Conservation (phyloP, 2,113 vertebrate species). For the Cyprinus carpio region DNA sequence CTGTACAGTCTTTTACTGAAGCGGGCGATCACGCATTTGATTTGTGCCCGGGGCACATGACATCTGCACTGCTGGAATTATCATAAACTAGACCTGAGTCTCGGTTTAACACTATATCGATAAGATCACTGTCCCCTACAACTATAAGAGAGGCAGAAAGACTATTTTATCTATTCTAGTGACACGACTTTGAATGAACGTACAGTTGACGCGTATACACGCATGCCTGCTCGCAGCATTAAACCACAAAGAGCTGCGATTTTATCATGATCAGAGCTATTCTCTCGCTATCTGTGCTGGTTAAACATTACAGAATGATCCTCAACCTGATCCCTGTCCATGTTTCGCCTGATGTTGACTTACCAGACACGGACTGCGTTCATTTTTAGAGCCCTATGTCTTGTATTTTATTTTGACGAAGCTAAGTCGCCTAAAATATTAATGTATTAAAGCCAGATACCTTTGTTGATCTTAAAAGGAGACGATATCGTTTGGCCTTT, state of each 20-base stretch:
- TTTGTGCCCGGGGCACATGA: slow-evolving; percentile 33
- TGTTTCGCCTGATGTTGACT: slow-evolving; percentile 56
- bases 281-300: slow-evolving; percentile 54
- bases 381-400: slow-evolving; percentile 38
- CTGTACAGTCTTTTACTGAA: not conserved
- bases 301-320: slow-evolving; percentile 48
- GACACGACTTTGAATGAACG: slow-evolving; percentile 12
- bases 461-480: slow-evolving; percentile 65
- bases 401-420: slow-evolving; percentile 36
- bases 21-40: slow-evolving; percentile 29
- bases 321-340: slow-evolving; percentile 59
- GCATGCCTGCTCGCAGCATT: slow-evolving; percentile 25
- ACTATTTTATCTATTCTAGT: not conserved
- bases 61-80: slow-evolving; percentile 43
- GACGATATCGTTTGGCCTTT: slow-evolving; percentile 56
- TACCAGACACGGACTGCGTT: slow-evolving; percentile 39
- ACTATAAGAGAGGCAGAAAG: slow-evolving; percentile 38
- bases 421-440: slow-evolving; percentile 56
- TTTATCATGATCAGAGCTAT: not conserved
- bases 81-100: not conserved
- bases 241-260: not conserved
- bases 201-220: slow-evolving; percentile 25
- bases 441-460: slow-evolving; percentile 48
- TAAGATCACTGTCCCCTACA: not conserved
- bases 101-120: not conserved